Conservation (phyloP, 1,140 invertebrate species). For the Sinella curviseta region DNA sequence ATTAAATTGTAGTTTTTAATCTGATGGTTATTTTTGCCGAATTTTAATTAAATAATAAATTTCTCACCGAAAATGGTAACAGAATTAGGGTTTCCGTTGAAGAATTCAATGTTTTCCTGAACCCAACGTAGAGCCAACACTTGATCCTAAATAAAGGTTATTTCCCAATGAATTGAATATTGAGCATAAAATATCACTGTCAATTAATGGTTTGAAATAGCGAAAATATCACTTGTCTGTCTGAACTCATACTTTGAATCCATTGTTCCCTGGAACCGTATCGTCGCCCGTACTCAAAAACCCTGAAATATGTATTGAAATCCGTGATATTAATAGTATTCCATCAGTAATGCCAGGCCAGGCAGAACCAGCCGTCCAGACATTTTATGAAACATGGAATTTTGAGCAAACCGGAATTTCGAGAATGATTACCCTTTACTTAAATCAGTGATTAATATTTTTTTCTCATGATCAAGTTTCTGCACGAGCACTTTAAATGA, state of each 20-base stretch:
- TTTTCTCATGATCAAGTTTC: no score
- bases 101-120: slow-evolving; percentile 35
- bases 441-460: no score
- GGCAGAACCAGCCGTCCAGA: no score
- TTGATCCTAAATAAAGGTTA: not conserved
- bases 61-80: slow-evolving; percentile 28
- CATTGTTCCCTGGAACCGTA: slow-evolving; percentile 13
- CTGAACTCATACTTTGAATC: slow-evolving; percentile 11
- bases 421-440: no score
- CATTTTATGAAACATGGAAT: no score
- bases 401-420: no score
- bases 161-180: not conserved
- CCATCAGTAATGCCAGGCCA: not conserved
- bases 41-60: not conserved
- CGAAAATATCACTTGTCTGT: not conserved
- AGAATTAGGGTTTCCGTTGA: slow-evolving; percentile 31
- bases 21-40: not conserved
- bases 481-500: no score
- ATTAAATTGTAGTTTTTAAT: not conserved
- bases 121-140: slow-evolving; percentile 22
- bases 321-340: not conserved
- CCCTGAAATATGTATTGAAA: slow-evolving; percentile 1
- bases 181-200: not conserved
- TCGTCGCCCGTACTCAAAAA: slow-evolving; percentile 23
- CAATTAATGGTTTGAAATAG: not conserved